phyloP scores from a whole-genome alignment of 2,888 invertebrate species.

The Cheilosia variabilis region DNA sequence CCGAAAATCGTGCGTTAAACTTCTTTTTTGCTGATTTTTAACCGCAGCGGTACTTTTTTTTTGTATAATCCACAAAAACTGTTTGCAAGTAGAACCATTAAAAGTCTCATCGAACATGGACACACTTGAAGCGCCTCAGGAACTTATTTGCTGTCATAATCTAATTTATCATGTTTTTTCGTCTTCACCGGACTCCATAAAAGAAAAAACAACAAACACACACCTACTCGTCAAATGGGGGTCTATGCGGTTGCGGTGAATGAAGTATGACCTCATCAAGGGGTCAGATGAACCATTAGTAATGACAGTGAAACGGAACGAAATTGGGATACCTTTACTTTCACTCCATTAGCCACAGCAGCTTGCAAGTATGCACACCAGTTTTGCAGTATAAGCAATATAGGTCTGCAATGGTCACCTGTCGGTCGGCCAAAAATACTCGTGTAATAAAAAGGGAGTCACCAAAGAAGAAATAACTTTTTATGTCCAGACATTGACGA shows the following conservation, averaged over 20 bases:
- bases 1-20: slow-evolving; percentile 35
- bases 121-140: slow-evolving; percentile 15
- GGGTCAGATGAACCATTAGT: slow-evolving; percentile 17
- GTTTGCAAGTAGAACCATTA: slow-evolving; percentile 12
- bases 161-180: slow-evolving; percentile 29
- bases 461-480: slow-evolving; percentile 15
- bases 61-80: neutral
- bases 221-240: slow-evolving; percentile 29
- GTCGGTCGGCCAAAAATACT: slow-evolving; percentile 49
- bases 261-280: slow-evolving; percentile 23
- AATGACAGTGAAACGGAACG: slow-evolving; percentile 59
- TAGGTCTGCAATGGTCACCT: slow-evolving; percentile 65
- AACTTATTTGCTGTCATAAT: slow-evolving; percentile 49
- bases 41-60: slow-evolving; percentile 8
- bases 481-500: slow-evolving; percentile 39
- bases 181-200: neutral
- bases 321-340: slow-evolving; percentile 60
- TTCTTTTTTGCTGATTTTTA: slow-evolving; percentile 1
- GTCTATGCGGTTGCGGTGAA: slow-evolving; percentile 10
- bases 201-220: neutral
- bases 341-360: slow-evolving; percentile 34
- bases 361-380: slow-evolving; percentile 13
- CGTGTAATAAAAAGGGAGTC: slow-evolving; percentile 37
- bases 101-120: slow-evolving; percentile 26
- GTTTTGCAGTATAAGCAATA: slow-evolving; percentile 45